Evolutionary conservation across 2,797 vertebrate species (phyloP).

Genomic region (Chelon auratus): DNA sequence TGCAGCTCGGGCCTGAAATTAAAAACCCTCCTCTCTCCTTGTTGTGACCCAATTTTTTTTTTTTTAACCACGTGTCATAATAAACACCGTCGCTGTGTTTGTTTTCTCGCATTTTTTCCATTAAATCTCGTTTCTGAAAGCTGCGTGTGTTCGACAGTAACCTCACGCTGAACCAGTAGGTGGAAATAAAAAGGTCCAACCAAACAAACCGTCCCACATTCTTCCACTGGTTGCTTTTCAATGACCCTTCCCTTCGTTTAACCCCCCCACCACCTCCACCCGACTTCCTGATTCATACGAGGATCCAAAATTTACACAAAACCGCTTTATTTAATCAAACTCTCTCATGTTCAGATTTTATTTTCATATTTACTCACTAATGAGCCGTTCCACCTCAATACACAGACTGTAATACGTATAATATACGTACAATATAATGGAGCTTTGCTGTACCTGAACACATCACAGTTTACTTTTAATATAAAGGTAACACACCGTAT

Average conservation of each 20-base stretch:
- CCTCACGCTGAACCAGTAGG: conserved; percentile 48
- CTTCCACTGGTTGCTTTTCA: conserved; percentile 28
- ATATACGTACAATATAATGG: no score
- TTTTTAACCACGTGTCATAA: conserved; percentile 38
- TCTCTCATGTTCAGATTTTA: conserved; percentile 7
- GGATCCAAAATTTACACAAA: not conserved
- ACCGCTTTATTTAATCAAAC: conserved; percentile 14
- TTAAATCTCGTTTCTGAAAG: conserved; percentile 21
- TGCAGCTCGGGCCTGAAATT: conserved; percentile 31
- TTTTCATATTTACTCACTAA: not conserved
- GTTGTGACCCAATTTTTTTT: conserved; percentile 46
- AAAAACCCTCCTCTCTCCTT: conserved; percentile 28
- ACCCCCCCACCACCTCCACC: not conserved
- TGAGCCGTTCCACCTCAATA: no score
- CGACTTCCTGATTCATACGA: no score
- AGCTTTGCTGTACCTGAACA: not conserved
- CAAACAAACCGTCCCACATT: conserved; percentile 53
- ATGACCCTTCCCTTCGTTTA: conserved; percentile 4
- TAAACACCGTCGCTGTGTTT: conserved; percentile 62
- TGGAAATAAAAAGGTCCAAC: conserved; percentile 55
- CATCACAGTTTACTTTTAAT: not conserved
- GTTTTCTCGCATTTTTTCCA: conserved; percentile 55
- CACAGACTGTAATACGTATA: not conserved
- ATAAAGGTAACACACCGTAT: no score
- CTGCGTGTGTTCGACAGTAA: conserved; percentile 37